Conservation (phyloP, 1,140 invertebrate genomes). For the Ericerus pela region DNA sequence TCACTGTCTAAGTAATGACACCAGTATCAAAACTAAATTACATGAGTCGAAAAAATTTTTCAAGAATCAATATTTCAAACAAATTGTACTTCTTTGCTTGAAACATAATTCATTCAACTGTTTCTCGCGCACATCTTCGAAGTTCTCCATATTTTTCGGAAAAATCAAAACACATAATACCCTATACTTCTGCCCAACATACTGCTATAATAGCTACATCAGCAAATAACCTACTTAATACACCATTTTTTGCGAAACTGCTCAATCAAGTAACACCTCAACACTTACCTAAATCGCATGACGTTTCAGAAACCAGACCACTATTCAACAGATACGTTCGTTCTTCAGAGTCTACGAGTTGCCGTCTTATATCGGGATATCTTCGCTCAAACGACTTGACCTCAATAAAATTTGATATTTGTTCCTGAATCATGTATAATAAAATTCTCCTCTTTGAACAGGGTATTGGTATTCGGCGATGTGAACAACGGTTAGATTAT, state of each 20-base stretch:
- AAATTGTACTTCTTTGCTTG: constrained; percentile 42
- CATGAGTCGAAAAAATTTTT: too few relatives aligned
- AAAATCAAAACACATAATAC: constrained; percentile 89
- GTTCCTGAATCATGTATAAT: constrained; percentile 79
- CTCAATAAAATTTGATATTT: constrained; percentile 78
- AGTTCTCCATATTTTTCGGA: constrained; percentile 90
- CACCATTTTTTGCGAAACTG: too few relatives aligned
- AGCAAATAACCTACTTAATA: too few relatives aligned
- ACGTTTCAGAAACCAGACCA: constrained; percentile 72
- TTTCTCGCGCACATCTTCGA: constrained; percentile 60
- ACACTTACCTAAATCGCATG: constrained; percentile 74
- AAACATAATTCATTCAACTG: constrained; percentile 55
- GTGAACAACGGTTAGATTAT: constrained; percentile 62
- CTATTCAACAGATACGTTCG: constrained; percentile 70
- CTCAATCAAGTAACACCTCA: too few relatives aligned
- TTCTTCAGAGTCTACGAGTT: constrained; percentile 76
- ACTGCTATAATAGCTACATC: constrained; percentile 70
- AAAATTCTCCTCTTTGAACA: constrained; percentile 51
- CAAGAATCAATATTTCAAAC: background rate
- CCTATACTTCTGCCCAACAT: constrained; percentile 76
- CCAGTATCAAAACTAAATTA: too few relatives aligned
- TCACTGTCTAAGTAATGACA: background rate
- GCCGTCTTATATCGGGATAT: constrained; percentile 74
- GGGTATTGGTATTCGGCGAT: constrained; percentile 93
- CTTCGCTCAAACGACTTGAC: constrained; percentile 91